phyloP scores from a whole-genome alignment of 2,888 invertebrate genomes.

The Conomelus anceps region DNA sequence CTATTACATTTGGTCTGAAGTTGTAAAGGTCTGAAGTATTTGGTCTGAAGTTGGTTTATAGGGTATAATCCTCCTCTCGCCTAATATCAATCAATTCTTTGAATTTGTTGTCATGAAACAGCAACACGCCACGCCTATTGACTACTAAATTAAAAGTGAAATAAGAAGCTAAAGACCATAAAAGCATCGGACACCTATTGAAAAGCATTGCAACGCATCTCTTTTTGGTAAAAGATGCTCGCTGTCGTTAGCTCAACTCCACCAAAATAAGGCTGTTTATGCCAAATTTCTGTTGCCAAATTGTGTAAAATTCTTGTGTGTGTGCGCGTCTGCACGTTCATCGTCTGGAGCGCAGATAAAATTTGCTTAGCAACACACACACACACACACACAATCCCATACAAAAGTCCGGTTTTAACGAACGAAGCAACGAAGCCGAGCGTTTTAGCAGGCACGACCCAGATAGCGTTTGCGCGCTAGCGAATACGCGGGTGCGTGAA shows the following conservation, averaged over 20 bases:
- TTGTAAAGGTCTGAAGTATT: no score
- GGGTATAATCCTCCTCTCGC: no score
- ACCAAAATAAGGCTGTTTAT: not conserved
- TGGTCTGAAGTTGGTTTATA: no score
- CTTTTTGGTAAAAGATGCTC: not conserved
- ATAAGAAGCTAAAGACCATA: no score
- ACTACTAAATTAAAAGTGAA: no score
- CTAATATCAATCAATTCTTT: no score
- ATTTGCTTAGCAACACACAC: not conserved
- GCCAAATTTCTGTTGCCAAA: not conserved
- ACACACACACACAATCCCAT: not conserved
- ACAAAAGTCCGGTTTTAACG: not conserved
- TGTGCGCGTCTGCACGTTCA: not conserved
- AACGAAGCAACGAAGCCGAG: not conserved
- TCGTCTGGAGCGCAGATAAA: not conserved
- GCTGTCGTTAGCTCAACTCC: not conserved
- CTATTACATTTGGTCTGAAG: no score
- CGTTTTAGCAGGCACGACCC: not conserved
- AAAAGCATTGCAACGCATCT: not conserved
- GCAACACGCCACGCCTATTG: no score
- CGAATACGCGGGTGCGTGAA: not conserved
- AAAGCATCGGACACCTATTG: no score
- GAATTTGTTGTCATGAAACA: no score
- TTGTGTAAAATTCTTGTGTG: not conserved
- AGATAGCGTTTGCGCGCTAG: not conserved